These are phyloP conservation scores for Erebia palarica DNA, from an alignment of 2,888 invertebrate genomes.

Conservation along the genomic window DNA sequence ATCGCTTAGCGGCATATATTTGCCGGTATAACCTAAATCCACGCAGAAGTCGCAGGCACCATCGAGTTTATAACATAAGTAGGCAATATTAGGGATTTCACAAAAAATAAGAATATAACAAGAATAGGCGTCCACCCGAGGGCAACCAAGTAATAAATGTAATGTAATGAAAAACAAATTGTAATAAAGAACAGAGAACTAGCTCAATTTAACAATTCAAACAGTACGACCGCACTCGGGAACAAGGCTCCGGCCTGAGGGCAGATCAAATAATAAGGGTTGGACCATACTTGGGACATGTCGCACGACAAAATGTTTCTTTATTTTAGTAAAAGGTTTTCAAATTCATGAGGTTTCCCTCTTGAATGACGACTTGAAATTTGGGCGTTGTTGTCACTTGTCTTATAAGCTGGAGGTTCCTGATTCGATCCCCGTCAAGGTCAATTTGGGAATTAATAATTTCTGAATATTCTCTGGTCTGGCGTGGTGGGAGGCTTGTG, in stretches of 20 bases:
- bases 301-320: background rate
- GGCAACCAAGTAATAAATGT: constrained; percentile 10
- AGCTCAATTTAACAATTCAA: constrained; percentile 19
- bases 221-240: constrained; percentile 16
- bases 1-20: too few species aligned
- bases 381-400: too few species aligned
- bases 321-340: background rate
- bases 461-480: too few species aligned
- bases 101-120: background rate
- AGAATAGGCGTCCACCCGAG: background rate
- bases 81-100: background rate
- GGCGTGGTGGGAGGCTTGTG: too few species aligned
- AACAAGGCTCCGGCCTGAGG: constrained; percentile 15
- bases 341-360: too few species aligned
- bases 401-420: too few species aligned
- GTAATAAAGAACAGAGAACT: constrained; percentile 22
- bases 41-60: too few species aligned
- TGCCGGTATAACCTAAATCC: too few species aligned
- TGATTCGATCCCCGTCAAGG: too few species aligned
- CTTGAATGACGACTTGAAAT: too few species aligned
- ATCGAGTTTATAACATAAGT: background rate
- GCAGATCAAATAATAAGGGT: constrained; percentile 28
- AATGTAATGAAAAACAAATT: constrained; percentile 22
- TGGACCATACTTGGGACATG: background rate
- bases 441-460: too few species aligned